Percentiles rank a stretch among this genome's conserved stretches.
Evolutionary conservation across 2,113 vertebrate species (phyloP).

Genomic region (Myxocyprinus asiaticus): DNA sequence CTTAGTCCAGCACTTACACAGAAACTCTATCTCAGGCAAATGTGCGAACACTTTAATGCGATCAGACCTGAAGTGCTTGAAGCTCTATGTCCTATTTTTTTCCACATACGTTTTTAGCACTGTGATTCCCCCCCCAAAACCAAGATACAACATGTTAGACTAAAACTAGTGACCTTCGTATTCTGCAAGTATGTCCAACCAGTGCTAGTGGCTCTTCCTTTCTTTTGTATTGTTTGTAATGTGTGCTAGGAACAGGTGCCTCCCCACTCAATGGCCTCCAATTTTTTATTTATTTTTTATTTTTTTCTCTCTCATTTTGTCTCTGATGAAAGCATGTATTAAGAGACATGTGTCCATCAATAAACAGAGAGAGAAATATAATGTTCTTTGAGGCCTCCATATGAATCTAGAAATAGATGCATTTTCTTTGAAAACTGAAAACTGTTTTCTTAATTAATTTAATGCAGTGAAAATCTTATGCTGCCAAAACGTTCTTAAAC

Average conservation of each 20-base stretch:
- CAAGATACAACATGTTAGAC: constrained; percentile 42
- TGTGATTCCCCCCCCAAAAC: background rate
- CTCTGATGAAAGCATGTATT: constrained; percentile 56
- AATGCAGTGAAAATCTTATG: no score
- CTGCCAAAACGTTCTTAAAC: no score
- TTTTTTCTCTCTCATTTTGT: constrained; percentile 58
- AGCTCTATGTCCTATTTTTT: constrained; percentile 35
- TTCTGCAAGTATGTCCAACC: constrained; percentile 59
- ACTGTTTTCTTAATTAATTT: no score
- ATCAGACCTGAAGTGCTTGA: constrained; percentile 48
- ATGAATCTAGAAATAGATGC: background rate
- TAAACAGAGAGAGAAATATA: constrained; percentile 2
- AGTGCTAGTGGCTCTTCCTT: constrained; percentile 49
- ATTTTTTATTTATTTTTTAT: no score
- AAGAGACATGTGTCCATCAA: constrained; percentile 34
- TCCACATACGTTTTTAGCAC: constrained; percentile 30
- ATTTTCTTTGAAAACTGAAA: constrained; percentile 1
- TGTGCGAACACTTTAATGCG: constrained; percentile 53
- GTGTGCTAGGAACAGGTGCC: constrained; percentile 55
- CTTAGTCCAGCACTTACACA: constrained; percentile 62
- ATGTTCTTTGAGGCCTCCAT: background rate
- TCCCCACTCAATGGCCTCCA: constrained; percentile 60
- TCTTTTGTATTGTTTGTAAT: constrained; percentile 56
- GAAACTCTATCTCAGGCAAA: constrained; percentile 65
- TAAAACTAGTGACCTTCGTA: constrained; percentile 62